A percentile compares a stretch with the other conserved stretches of the same genome.
Conservation (phyloP, 2,888 invertebrate genomes). For the Julus scanicus region DNA sequence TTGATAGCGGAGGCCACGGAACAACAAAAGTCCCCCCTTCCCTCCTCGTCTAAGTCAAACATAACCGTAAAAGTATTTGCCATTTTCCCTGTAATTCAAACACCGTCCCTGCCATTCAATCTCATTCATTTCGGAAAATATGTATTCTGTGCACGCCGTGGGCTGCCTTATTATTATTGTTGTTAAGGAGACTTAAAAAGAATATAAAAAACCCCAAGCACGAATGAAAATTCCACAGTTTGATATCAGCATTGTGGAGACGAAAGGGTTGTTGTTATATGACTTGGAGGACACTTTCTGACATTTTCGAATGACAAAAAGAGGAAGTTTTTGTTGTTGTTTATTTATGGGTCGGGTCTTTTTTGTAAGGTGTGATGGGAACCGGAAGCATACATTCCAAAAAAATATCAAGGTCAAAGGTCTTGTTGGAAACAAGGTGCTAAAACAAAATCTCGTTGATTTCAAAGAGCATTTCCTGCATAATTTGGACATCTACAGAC, state of each 20-base stretch:
- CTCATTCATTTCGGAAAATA: neutral
- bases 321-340: neutral
- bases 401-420: neutral
- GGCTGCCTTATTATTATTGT: neutral
- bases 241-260: no score
- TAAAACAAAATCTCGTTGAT: no score
- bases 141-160: neutral
- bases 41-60: neutral
- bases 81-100: neutral
- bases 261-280: no score
- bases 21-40: neutral
- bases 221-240: neutral
- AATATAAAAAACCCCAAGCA: neutral
- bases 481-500: no score
- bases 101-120: no score
- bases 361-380: neutral
- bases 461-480: no score
- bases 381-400: neutral
- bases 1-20: neutral
- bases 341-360: neutral
- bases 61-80: neutral
- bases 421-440: no score
- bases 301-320: neutral
- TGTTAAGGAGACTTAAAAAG: neutral
- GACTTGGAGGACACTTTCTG: neutral